Evolutionary conservation across 2,113 vertebrate genomes (phyloP), one percentile per base, ranked within the genome.

Genomic region (Corvus moneduloides): DNA sequence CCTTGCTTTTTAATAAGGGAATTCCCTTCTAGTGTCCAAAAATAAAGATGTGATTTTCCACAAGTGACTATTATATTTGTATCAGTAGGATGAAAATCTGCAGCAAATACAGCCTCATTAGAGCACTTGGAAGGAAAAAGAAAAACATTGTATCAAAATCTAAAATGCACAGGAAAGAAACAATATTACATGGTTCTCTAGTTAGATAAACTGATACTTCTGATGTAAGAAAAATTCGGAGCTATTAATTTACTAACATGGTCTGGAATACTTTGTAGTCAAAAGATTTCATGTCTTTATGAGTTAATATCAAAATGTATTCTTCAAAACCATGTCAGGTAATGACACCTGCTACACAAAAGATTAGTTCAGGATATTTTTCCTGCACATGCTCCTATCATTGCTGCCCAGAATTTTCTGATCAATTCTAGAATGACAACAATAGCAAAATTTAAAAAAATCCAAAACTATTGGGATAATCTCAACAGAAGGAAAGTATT

Each of bases 31-130:
- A 99, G 96, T 5, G 98, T 99, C 99, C 99, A 99, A 95, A 99
- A 99, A 96, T 99, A 99, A 84, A 99, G 99, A 39, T 99, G 99
- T 12, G 99, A 99, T 93, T 99, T 99, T 61, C 99, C 99, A 77
- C 99, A 99, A 24, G 99, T 99, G 66, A 99, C 99, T 26, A 99
- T 98, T 75, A 99, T 97, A 87, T 98, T 99, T 92, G 99, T 98
- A 97, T 99, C 99, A 32, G 99, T 99, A 49, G 99, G 99, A 95
- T 99, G 99, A 97, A 99, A 99, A 97, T 99, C 99, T 63, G 98
- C 98, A 37, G 98, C 99, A 94, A 99, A 99, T 63, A 99, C 98
- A 0, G 99, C 98, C 94, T 99, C 99, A 10, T 99, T 99, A 85
- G 99, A 99, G 95, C 99, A 99, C 99, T 99, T 96, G 37, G 81